Evolutionary conservation across 2,888 invertebrate species (phyloP).

Genomic region (Myopa testacea): DNA sequence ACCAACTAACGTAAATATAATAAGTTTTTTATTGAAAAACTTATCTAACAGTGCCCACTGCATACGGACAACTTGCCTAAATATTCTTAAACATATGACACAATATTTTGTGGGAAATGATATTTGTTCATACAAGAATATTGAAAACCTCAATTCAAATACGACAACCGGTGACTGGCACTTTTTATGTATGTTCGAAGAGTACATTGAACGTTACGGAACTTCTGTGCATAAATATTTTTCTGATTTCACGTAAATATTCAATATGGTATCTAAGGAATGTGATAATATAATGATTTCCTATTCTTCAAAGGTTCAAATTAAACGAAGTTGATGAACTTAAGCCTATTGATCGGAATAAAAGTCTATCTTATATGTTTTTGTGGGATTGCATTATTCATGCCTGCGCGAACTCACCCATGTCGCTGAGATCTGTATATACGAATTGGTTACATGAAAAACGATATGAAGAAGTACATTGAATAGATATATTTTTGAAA

Average conservation of each 20-base stretch:
- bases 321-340: conserved; percentile 62
- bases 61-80: conserved; percentile 56
- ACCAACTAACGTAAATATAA: conserved; percentile 58
- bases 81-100: conserved; percentile 58
- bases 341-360: conserved; percentile 54
- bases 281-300: conserved; percentile 20
- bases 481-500: background rate
- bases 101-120: conserved; percentile 61
- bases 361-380: conserved; percentile 76
- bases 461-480: conserved; percentile 67
- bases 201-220: conserved; percentile 60
- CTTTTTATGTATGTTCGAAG: conserved; percentile 61
- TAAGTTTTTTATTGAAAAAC: conserved; percentile 60
- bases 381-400: conserved; percentile 77
- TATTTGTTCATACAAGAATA: conserved; percentile 58
- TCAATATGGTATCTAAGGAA: background rate
- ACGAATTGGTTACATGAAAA: conserved; percentile 74
- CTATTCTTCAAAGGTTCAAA: conserved; percentile 57
- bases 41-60: conserved; percentile 57
- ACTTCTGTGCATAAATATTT: conserved; percentile 58
- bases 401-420: conserved; percentile 75
- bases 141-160: conserved; percentile 49
- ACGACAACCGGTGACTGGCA: conserved; percentile 58
- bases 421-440: conserved; percentile 80
- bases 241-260: conserved; percentile 60